Evolutionary conservation across 2,888 invertebrate genomes (phyloP).

Genomic region (Cryptus viduatorius): DNA sequence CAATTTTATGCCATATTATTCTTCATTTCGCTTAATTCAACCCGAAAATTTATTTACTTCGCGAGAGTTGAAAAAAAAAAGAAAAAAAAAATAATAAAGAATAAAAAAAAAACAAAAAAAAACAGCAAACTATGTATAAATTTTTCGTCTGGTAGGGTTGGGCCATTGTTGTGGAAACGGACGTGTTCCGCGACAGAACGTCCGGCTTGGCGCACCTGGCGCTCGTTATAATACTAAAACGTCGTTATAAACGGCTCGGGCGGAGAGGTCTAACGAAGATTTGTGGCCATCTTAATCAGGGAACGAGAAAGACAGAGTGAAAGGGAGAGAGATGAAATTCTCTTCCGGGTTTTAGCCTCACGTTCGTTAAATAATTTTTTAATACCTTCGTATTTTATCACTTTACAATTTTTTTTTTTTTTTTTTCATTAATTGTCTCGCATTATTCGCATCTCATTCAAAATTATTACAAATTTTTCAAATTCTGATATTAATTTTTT

Average conservation of each 20-base stretch:
- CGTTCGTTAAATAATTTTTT: neutral
- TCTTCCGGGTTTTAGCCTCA: conserved; percentile 44
- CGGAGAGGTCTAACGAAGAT: conserved; percentile 73
- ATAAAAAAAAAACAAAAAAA: conserved; percentile 21
- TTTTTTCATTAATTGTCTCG: neutral
- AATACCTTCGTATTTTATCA: neutral
- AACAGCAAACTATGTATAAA: conserved; percentile 41
- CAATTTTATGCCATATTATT: neutral
- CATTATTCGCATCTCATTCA: neutral
- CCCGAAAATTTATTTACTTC: conserved; percentile 8
- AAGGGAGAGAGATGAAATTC: conserved; percentile 28
- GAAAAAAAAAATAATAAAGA: conserved; percentile 19
- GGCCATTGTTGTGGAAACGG: conserved; percentile 61
- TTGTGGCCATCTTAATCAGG: conserved; percentile 74
- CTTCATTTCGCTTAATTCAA: conserved; percentile 14
- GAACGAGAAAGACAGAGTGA: conserved; percentile 27
- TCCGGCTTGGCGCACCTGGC: conserved; percentile 74
- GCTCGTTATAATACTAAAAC: conserved; percentile 72
- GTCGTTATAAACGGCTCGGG: conserved; percentile 73
- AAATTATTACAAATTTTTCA: neutral
- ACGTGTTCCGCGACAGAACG: conserved; percentile 71
- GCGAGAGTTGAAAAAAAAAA: conserved; percentile 9
- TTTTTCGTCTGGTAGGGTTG: conserved; percentile 36
- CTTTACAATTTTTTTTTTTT: neutral
- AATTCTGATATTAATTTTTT: neutral